Conservation (phyloP, 2,888 invertebrate species). For the Xiphydria camelus region DNA sequence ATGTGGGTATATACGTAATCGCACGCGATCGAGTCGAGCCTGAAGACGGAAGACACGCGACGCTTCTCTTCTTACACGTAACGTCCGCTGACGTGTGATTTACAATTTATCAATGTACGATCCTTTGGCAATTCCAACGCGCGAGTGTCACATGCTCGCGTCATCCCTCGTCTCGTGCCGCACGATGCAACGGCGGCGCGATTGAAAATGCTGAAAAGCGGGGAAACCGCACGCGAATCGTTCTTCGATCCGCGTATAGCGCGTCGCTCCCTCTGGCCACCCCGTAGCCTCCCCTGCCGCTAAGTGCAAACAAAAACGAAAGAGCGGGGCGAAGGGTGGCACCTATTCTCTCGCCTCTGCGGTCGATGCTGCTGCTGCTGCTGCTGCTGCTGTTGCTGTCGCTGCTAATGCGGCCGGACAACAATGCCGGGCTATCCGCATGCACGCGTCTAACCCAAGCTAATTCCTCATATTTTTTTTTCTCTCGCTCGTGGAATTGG, state of each 20-base stretch:
- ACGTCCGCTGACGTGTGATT: no score
- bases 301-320: slow-evolving; percentile 26
- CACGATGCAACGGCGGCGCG: no score
- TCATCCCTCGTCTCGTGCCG: no score
- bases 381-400: slow-evolving; percentile 26
- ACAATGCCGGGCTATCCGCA: slow-evolving; percentile 48
- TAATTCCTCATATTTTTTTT: slow-evolving; percentile 46
- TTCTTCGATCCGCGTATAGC: slow-evolving; percentile 21
- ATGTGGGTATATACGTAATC: no score
- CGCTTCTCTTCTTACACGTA: no score
- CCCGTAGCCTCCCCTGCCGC: slow-evolving; percentile 1
- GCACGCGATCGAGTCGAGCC: no score
- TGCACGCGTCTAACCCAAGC: slow-evolving; percentile 54
- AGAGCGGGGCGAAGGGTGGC: slow-evolving; percentile 8
- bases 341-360: slow-evolving; percentile 23
- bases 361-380: no score
- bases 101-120: no score
- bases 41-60: no score
- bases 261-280: slow-evolving; percentile 18
- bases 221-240: slow-evolving; percentile 23
- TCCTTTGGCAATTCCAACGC: no score
- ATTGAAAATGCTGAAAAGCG: slow-evolving; percentile 25
- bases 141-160: no score
- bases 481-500: slow-evolving; percentile 33
- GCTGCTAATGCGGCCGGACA: slow-evolving; percentile 50